These are phyloP conservation scores for Melanogrammus aeglefinus DNA, from an alignment of 2,797 vertebrate species.

Conservation along the genomic window DNA sequence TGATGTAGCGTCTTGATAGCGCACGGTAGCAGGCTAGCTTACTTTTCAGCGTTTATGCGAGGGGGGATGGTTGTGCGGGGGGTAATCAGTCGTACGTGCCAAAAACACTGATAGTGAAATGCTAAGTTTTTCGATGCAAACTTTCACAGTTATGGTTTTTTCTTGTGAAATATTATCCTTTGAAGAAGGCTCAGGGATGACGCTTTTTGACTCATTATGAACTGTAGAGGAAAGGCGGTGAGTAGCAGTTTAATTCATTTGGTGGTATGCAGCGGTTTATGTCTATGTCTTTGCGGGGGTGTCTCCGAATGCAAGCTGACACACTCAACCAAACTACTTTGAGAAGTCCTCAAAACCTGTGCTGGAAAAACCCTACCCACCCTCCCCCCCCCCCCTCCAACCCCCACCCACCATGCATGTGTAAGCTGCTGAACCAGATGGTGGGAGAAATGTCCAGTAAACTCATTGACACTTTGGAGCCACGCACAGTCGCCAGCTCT, in stretches of 20 bases:
- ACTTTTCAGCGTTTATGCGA: not conserved
- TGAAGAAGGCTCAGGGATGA: not conserved
- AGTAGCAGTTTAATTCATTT: not conserved
- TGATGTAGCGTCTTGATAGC: not conserved
- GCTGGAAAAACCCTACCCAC: constrained; percentile 13
- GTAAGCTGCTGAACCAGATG: constrained; percentile 30
- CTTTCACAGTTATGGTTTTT: not conserved
- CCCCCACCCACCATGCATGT: constrained; percentile 1
- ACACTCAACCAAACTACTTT: not conserved
- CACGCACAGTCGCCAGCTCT: constrained; percentile 12
- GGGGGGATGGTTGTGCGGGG: no score
- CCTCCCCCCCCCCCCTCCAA: not conserved
- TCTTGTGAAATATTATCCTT: not conserved
- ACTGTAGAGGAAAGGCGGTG: not conserved
- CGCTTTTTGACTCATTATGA: not conserved
- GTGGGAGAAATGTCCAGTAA: constrained; percentile 26
- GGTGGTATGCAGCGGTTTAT: not conserved
- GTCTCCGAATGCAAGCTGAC: not conserved
- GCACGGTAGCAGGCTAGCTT: not conserved
- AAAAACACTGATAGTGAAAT: not conserved
- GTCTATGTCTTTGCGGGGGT: not conserved
- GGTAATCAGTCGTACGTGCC: no score
- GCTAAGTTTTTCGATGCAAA: not conserved
- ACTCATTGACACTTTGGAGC: constrained; percentile 14
- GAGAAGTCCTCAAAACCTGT: constrained; percentile 15